phyloP scores from a whole-genome alignment of 1,140 invertebrate genomes.

The Listronotus oregonensis region DNA sequence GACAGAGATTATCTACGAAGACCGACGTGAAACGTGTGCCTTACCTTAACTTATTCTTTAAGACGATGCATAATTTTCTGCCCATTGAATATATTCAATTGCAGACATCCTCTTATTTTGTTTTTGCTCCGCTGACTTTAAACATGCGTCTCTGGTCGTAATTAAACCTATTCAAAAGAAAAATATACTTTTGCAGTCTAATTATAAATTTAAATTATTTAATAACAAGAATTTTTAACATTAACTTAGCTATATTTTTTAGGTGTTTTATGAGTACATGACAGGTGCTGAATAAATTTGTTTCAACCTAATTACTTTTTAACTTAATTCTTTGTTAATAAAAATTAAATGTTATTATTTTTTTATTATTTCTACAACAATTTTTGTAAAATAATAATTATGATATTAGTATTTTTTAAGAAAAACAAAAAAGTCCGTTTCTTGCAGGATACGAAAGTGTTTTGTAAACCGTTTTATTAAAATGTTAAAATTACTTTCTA shows the following conservation, averaged over 20 bases:
- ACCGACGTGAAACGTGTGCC: not conserved
- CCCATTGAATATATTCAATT: constrained; percentile 34
- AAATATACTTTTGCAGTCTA: not conserved
- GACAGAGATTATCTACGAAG: too few relatives aligned
- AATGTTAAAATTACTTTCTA: not conserved
- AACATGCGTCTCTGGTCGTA: not conserved
- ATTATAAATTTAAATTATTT: not conserved
- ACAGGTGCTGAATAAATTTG: too few relatives aligned
- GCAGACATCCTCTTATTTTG: constrained; percentile 34
- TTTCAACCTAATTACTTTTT: too few relatives aligned
- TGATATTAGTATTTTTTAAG: too few relatives aligned
- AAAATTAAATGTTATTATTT: not conserved
- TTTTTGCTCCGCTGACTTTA: constrained; percentile 17
- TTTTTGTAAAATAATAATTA: too few relatives aligned
- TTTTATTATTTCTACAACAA: too few relatives aligned
- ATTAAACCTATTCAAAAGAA: constrained; percentile 9
- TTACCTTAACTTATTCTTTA: not conserved
- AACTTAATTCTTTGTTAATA: not conserved
- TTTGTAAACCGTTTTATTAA: not conserved
- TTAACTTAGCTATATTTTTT: too few relatives aligned
- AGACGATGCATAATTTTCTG: constrained; percentile 35
- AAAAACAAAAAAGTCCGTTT: too few relatives aligned
- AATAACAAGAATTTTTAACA: not conserved
- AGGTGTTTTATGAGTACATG: too few relatives aligned
- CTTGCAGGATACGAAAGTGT: too few relatives aligned